Evolutionary conservation across 2,888 invertebrate species (phyloP).

Genomic region (Meiosimyza decipiens): DNA sequence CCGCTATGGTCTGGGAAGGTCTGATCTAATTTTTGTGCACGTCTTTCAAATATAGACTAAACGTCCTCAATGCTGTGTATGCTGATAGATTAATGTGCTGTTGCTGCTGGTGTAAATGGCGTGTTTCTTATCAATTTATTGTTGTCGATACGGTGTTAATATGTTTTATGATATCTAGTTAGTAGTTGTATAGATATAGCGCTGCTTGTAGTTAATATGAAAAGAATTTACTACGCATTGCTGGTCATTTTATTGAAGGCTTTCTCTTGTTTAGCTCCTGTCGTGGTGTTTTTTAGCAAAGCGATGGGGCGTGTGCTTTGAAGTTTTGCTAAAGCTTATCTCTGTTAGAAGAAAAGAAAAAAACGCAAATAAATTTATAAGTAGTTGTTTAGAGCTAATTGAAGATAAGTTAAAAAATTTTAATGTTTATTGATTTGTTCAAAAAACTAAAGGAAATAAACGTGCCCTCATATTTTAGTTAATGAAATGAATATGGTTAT

Average conservation of each 20-base stretch:
- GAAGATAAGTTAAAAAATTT: too few species aligned
- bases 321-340: not conserved
- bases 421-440: not conserved
- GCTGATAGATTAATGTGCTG: not conserved
- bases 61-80: not conserved
- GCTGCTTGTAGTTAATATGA: conserved; percentile 14
- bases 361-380: not conserved
- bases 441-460: too few species aligned
- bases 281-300: conserved; percentile 8
- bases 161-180: conserved; percentile 6
- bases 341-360: not conserved
- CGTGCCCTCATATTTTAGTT: too few species aligned
- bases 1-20: too few species aligned
- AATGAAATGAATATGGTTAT: too few species aligned
- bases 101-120: not conserved
- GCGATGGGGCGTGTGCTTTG: not conserved
- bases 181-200: conserved; percentile 15
- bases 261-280: conserved; percentile 15
- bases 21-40: too few species aligned
- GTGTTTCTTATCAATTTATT: conserved; percentile 4
- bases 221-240: conserved; percentile 32
- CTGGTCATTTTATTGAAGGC: conserved; percentile 43
- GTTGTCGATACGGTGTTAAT: not conserved
- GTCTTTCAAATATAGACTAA: not conserved
- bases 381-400: not conserved